Percentiles rank a stretch among this genome's conserved stretches.
These are phyloP conservation scores for Leptodactylus fuscus DNA, from an alignment of 2,113 vertebrate genomes.

Conservation along the genomic window DNA sequence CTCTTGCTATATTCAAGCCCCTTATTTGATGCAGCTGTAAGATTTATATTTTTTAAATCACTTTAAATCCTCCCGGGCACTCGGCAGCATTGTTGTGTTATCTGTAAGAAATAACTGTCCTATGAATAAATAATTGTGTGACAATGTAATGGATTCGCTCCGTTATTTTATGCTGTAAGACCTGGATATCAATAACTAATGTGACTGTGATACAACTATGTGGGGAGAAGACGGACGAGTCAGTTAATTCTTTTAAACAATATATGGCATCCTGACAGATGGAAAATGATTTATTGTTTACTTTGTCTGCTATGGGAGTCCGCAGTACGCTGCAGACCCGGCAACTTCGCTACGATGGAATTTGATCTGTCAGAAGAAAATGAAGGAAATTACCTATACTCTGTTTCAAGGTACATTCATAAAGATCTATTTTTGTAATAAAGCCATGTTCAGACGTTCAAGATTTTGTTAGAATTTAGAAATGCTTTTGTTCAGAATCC, in stretches of 20 bases:
- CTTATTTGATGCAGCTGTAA: constrained; percentile 43
- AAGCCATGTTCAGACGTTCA: background rate
- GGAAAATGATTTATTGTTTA: constrained; percentile 3
- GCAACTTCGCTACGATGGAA: background rate
- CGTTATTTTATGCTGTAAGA: background rate
- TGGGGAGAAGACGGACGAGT: background rate
- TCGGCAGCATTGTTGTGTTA: background rate
- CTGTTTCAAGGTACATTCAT: background rate
- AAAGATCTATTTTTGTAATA: background rate
- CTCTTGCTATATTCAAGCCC: constrained; percentile 36
- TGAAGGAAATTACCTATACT: background rate
- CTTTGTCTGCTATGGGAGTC: background rate
- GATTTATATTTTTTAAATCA: constrained; percentile 29
- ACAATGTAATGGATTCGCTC: background rate
- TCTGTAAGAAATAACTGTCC: constrained; percentile 18
- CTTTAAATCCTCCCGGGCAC: constrained; percentile 14
- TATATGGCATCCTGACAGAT: background rate
- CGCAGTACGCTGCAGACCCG: background rate
- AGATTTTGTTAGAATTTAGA: background rate
- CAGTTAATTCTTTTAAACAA: constrained; percentile 11
- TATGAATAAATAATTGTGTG: constrained; percentile 22
- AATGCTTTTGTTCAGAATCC: no score
- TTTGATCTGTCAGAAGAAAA: background rate
- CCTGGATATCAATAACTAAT: background rate
- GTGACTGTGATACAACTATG: constrained; percentile 5